Conservation (phyloP, 2,113 vertebrate species). For the Spea multiplicata region DNA sequence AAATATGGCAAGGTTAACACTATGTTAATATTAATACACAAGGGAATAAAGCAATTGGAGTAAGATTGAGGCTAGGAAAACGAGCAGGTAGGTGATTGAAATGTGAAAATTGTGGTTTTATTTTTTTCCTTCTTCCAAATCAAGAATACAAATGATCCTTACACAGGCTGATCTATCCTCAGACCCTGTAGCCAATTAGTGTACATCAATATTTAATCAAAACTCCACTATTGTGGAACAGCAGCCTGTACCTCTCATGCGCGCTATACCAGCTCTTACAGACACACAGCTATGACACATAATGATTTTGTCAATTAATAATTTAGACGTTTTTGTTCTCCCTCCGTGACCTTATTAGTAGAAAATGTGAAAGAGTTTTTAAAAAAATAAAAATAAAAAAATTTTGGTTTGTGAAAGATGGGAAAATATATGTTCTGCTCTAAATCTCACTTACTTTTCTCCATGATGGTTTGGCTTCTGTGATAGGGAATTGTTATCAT, state of each 20-base stretch:
- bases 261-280: constrained; percentile 67
- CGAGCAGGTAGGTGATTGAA: constrained; percentile 58
- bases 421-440: constrained; percentile 47
- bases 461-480: not conserved
- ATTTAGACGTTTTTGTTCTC: constrained; percentile 72
- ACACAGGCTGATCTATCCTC: constrained; percentile 87
- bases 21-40: constrained; percentile 80
- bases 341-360: constrained; percentile 62
- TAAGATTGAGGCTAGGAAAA: constrained; percentile 43
- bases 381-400: no score
- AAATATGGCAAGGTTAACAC: constrained; percentile 58
- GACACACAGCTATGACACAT: constrained; percentile 96
- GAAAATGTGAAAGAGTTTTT: constrained; percentile 59
- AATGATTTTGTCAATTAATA: constrained; percentile 96
- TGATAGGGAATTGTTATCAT: constrained; percentile 6
- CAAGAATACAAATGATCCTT: constrained; percentile 78
- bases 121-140: constrained; percentile 72
- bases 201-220: constrained; percentile 93
- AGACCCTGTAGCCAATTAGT: constrained; percentile 98
- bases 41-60: constrained; percentile 56
- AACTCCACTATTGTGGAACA: constrained; percentile 78
- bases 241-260: constrained; percentile 67
- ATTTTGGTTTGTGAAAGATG: constrained; percentile 37
- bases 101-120: constrained; percentile 71
- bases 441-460: accelerated